Evolutionary conservation across 2,113 vertebrate species (phyloP).

Genomic region (Pipra filicauda): DNA sequence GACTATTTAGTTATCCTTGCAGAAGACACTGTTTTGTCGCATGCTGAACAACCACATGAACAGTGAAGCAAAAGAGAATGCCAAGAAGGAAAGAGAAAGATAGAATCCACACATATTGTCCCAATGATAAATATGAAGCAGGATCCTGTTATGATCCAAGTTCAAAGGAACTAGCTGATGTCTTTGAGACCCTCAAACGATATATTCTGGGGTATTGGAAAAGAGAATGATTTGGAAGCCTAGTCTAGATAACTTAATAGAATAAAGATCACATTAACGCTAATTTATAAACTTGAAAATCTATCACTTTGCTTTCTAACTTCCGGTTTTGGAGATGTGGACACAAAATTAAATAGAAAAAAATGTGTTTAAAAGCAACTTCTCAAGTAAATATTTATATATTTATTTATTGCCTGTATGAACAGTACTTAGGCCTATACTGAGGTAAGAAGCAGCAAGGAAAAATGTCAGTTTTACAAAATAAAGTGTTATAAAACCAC

Average conservation of each 20-base stretch:
- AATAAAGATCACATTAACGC: neutral
- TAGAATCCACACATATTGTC: neutral
- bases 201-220: neutral
- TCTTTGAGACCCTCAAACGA: neutral
- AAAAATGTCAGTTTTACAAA: neutral
- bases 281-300: neutral
- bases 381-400: neutral
- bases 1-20: neutral
- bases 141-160: neutral
- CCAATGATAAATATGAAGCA: accelerated
- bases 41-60: neutral
- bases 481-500: neutral
- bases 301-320: neutral
- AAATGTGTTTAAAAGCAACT: neutral
- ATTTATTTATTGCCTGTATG: neutral
- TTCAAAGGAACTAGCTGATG: neutral
- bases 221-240: neutral
- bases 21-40: neutral
- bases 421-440: neutral
- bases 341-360: neutral
- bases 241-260: neutral
- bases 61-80: neutral
- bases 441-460: neutral
- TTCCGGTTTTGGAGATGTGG: neutral
- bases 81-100: neutral